phyloP scores from a whole-genome alignment of 2,113 vertebrate species.

The Capreolus pygargus region DNA sequence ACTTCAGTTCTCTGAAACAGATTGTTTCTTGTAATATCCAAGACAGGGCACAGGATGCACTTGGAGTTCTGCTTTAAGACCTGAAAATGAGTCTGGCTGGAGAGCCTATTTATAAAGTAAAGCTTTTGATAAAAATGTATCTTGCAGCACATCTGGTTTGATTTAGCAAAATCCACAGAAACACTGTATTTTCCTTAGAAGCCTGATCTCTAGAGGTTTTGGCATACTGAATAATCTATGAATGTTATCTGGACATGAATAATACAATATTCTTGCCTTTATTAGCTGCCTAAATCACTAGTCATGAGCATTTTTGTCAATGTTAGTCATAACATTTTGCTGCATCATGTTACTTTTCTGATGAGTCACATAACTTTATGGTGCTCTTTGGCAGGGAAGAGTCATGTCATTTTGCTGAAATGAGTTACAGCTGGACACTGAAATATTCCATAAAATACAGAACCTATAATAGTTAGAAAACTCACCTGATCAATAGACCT shows the following conservation, averaged over 20 bases:
- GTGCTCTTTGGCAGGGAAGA: slow-evolving; percentile 35
- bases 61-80: not conserved
- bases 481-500: slow-evolving; percentile 49
- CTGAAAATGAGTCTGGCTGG: slow-evolving; percentile 39
- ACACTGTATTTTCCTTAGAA: slow-evolving; percentile 29
- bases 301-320: slow-evolving; percentile 19
- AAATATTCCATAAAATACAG: slow-evolving; percentile 47
- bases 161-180: slow-evolving; percentile 60
- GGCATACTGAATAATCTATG: slow-evolving; percentile 59
- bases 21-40: not conserved
- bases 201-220: slow-evolving; percentile 19
- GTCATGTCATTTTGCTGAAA: slow-evolving; percentile 48
- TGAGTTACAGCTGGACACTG: slow-evolving; percentile 4
- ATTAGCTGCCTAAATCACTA: slow-evolving; percentile 50
- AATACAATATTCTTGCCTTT: slow-evolving; percentile 60
- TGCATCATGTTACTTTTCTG: slow-evolving; percentile 67
- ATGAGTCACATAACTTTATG: slow-evolving; percentile 64
- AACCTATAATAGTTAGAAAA: slow-evolving; percentile 8
- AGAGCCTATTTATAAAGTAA: slow-evolving; percentile 61
- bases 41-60: not conserved
- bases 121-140: slow-evolving; percentile 61
- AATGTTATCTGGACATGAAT: slow-evolving; percentile 58
- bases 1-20: not conserved
- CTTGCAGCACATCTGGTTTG: slow-evolving; percentile 58
- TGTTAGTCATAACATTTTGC: slow-evolving; percentile 25